Evolutionary conservation across 2,113 vertebrate species (phyloP), one percentile per base, ranked within the genome.

Genomic region (Catharus minimus): DNA sequence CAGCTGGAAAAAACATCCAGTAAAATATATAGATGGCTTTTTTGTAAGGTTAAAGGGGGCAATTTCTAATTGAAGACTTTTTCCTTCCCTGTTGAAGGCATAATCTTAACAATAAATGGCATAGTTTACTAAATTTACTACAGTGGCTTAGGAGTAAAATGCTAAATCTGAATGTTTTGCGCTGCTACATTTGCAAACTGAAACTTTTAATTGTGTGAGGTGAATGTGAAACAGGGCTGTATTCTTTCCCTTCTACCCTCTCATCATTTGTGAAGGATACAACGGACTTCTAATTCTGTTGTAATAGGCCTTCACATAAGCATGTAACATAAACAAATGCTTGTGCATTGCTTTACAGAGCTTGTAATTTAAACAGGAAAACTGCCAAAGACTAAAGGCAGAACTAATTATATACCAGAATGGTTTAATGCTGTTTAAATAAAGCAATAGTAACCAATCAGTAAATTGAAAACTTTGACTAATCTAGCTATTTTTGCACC

Each of bases 401-500:
- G 49, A 69, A 80, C 52, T 71, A 65, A 69, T 77, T 86, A 74
- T 62, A 41, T 44, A 52, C 20, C 41, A 56, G 8, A 27, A 14
- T 24, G n/a, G 27, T 82, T 92, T 94, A 84, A 84, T 72, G 30
- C 18, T 86, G 43, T 66, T 82, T 89, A 68, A 92, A 76, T 60
- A 36, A 92, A 86, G 44, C 58, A 71, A 26, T 50, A 86, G 46
- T 52, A 66, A 27, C 0, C 10, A 49, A 52, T 60, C 41, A 32
- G 6, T 39, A 9, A 36, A 76, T 53, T 19, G 32, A 26, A 78
- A 82, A 78, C 26, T 84, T 76, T 69, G 65, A 76, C 44, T 66
- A 43, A 47, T 67, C 39, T 57, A 57, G 17, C 17, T 82, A 21
- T 44, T 68, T 60, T 78, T 38, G 27, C 24, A 75, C 67, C 6